These are phyloP conservation scores for Micoletzkya japonica DNA, from an alignment of 2,888 invertebrate genomes.

Conservation along the genomic window DNA sequence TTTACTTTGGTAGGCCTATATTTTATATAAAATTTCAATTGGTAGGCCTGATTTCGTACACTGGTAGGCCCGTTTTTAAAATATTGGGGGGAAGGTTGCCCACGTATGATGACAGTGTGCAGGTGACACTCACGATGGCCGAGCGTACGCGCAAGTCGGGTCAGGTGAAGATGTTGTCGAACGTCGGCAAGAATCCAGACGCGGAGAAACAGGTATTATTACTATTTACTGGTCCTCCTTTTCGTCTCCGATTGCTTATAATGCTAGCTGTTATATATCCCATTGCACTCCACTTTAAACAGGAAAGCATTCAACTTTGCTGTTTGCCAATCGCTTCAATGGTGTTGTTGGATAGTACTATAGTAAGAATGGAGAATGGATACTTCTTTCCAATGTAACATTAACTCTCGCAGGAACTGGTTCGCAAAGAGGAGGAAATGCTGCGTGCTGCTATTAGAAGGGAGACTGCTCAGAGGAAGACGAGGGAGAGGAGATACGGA, in stretches of 20 bases:
- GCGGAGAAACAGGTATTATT: conserved; percentile 71
- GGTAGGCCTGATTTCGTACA: background rate
- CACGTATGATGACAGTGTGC: too few species aligned
- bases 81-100: too few species aligned
- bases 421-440: conserved; percentile 91
- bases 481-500: conserved; percentile 66
- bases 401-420: conserved; percentile 40
- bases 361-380: background rate
- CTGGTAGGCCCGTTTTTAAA: too few species aligned
- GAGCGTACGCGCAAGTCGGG: conserved; percentile 90
- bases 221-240: background rate
- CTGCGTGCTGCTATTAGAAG: conserved; percentile 83
- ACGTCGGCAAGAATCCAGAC: conserved; percentile 91
- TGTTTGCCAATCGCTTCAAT: background rate
- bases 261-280: background rate
- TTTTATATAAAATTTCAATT: background rate
- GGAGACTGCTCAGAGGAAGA: conserved; percentile 72
- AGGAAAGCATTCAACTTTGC: too few species aligned
- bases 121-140: conserved; percentile 85
- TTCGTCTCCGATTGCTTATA: background rate
- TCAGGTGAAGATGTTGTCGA: conserved; percentile 92
- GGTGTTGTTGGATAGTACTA: background rate
- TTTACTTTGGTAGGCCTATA: too few species aligned
- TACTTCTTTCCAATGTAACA: background rate
- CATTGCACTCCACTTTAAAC: too few species aligned